phyloP scores from a whole-genome alignment of 2,113 vertebrate genomes.

The Amphilophus citrinellus region DNA sequence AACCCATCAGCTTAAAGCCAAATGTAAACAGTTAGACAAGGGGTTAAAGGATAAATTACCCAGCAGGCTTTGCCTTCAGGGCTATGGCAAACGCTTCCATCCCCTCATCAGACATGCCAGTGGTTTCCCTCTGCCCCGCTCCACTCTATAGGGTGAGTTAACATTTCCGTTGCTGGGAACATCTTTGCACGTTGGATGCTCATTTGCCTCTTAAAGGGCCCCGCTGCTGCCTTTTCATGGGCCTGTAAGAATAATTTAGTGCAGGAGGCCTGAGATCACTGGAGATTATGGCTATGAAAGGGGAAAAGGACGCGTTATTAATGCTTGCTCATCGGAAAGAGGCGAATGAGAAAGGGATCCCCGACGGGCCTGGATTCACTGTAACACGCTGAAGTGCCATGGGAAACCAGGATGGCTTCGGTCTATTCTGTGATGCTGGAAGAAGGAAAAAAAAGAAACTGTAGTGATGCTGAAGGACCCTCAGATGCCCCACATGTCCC shows the following conservation, averaged over 20 bases:
- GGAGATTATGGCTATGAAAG: slow-evolving; percentile 66
- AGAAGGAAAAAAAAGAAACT: background rate
- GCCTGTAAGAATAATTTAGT: slow-evolving; percentile 71
- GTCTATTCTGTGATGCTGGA: slow-evolving; percentile 12
- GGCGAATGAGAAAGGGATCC: slow-evolving; percentile 25
- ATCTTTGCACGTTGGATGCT: slow-evolving; percentile 63
- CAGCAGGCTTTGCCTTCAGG: slow-evolving; percentile 54
- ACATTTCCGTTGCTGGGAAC: slow-evolving; percentile 68
- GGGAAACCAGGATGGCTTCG: slow-evolving; percentile 29
- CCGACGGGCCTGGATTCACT: slow-evolving; percentile 35
- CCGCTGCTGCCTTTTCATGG: slow-evolving; percentile 68
- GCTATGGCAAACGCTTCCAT: slow-evolving; percentile 10
- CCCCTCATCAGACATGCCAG: slow-evolving; percentile 33
- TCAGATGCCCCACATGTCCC: slow-evolving; percentile 3
- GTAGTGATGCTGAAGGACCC: background rate
- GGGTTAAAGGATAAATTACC: slow-evolving; percentile 50
- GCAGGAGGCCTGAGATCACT: slow-evolving; percentile 63
- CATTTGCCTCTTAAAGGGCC: slow-evolving; percentile 72
- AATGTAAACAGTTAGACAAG: slow-evolving; percentile 42
- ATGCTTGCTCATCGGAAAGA: slow-evolving; percentile 58
- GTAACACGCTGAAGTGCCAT: slow-evolving; percentile 31
- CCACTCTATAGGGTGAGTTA: slow-evolving; percentile 36
- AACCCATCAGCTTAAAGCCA: slow-evolving; percentile 21
- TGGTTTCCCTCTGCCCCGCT: slow-evolving; percentile 21
- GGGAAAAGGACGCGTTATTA: slow-evolving; percentile 68